Conservation (phyloP, 2,113 vertebrate genomes). For the Artemisiospiza belli region DNA sequence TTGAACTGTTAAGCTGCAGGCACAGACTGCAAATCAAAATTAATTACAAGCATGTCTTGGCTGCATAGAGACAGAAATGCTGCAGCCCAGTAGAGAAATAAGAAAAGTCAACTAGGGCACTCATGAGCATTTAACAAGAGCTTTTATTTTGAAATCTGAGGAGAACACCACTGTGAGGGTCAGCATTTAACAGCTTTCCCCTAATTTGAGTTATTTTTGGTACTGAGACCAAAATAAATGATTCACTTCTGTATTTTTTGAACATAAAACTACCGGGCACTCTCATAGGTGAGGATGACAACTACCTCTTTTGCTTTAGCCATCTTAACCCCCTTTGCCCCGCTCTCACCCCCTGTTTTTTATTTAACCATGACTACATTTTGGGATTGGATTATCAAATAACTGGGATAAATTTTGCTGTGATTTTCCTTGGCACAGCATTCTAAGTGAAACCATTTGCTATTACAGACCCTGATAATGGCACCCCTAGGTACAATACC, state of each 20-base stretch:
- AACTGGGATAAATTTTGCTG: neutral
- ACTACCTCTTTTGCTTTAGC: neutral
- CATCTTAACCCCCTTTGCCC: neutral
- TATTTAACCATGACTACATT: neutral
- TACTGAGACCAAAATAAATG: neutral
- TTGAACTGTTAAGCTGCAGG: neutral
- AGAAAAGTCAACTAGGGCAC: neutral
- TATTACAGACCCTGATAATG: neutral
- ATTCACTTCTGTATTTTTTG: neutral
- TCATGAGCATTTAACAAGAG: neutral
- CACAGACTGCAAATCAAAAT: conserved; percentile 11
- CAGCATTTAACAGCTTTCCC: neutral
- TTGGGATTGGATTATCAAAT: neutral
- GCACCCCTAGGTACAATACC: neutral
- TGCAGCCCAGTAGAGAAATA: neutral
- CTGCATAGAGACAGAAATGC: neutral
- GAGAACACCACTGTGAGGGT: neutral
- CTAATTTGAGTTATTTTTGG: neutral
- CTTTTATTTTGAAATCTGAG: neutral
- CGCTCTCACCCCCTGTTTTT: neutral
- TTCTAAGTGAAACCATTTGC: neutral
- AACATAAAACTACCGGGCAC: neutral
- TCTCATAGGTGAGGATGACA: neutral
- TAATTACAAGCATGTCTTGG: neutral
- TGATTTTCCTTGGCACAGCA: neutral